Conservation (phyloP, 2,888 invertebrate genomes). For the Tinea trinotella region DNA sequence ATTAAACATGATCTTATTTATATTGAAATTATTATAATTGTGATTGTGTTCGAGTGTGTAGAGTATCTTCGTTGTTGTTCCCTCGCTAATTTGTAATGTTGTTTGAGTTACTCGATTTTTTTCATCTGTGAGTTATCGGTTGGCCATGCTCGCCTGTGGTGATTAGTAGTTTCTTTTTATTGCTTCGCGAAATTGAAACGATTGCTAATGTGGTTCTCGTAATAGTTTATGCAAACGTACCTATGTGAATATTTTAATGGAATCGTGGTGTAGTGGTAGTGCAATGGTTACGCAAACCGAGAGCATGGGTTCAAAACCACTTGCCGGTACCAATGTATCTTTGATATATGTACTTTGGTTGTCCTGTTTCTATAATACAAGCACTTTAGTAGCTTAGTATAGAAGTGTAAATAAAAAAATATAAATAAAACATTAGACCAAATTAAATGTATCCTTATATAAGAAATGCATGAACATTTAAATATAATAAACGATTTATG, state of each 20-base stretch:
- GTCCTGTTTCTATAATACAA: too few species aligned
- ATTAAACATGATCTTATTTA: neutral
- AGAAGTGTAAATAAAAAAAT: too few species aligned
- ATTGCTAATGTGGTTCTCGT: neutral
- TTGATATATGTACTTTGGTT: too few species aligned
- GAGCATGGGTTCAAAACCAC: too few species aligned
- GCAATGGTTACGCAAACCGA: too few species aligned
- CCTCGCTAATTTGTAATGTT: conserved; percentile 38
- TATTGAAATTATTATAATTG: neutral
- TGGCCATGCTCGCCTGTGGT: conserved; percentile 4
- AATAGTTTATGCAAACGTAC: neutral
- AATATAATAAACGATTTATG: neutral
- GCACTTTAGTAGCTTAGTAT: too few species aligned
- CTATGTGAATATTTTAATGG: too few species aligned
- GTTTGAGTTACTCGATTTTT: conserved; percentile 28
- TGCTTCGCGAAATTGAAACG: neutral
- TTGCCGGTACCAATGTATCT: too few species aligned
- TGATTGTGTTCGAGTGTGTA: neutral
- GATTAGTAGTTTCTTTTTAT: conserved; percentile 6
- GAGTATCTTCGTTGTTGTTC: conserved; percentile 31
- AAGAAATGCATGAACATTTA: too few species aligned
- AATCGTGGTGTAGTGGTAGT: too few species aligned
- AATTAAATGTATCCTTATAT: too few species aligned
- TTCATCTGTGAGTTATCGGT: conserved; percentile 9
- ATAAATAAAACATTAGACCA: too few species aligned